Percentiles rank a stretch among this genome's conserved stretches.
These are phyloP conservation scores for Menura novaehollandiae DNA, from an alignment of 2,113 vertebrate species.

Conservation along the genomic window DNA sequence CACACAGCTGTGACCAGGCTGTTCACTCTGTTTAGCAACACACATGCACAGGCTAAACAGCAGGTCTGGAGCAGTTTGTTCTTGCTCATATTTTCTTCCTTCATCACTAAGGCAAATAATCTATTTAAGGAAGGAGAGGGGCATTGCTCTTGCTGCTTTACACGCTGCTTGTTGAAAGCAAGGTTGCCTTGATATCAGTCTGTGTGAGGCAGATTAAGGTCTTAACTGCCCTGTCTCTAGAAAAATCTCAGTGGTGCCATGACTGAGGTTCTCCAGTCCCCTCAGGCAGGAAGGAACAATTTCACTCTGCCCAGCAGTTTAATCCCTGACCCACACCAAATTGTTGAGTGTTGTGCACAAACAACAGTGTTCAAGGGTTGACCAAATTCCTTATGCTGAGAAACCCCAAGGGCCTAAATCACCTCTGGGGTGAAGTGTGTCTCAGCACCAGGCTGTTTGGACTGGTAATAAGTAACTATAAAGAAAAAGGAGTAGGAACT, in stretches of 20 bases:
- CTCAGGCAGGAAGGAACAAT: not conserved
- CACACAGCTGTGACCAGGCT: not conserved
- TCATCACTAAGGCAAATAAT: not conserved
- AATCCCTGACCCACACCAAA: not conserved
- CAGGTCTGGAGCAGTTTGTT: not conserved
- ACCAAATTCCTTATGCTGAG: not conserved
- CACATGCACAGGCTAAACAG: not conserved
- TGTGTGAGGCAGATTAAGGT: not conserved
- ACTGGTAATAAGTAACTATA: not conserved
- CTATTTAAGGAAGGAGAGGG: not conserved
- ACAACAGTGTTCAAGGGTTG: not conserved
- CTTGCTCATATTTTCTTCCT: not conserved
- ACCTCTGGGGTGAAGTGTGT: not conserved
- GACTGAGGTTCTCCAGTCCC: not conserved
- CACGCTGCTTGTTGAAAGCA: not conserved
- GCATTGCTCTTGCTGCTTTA: not conserved
- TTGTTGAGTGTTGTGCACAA: not conserved
- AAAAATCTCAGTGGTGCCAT: not conserved
- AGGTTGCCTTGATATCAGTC: not conserved
- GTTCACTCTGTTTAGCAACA: not conserved
- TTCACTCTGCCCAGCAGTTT: not conserved
- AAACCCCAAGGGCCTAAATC: not conserved
- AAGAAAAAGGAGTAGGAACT: not conserved
- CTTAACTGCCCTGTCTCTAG: not conserved
- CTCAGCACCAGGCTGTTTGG: not conserved